These are phyloP conservation scores for Autographa pulchrina DNA, from an alignment of 2,888 invertebrate genomes.

Conservation along the genomic window DNA sequence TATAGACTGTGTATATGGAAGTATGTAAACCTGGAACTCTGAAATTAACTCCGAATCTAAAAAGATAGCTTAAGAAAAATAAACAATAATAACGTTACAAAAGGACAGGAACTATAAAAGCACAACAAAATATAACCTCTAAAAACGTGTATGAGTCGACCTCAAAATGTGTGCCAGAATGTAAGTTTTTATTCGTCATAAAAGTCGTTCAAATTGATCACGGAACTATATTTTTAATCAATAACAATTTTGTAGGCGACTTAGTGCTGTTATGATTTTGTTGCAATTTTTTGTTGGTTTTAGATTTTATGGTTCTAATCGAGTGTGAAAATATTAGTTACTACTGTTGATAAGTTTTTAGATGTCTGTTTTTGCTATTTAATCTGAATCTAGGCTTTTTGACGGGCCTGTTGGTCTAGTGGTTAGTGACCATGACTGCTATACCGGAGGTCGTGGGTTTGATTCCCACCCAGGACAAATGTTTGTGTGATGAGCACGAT, in stretches of 20 bases:
- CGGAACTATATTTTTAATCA: conserved; percentile 27
- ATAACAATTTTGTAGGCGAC: conserved; percentile 19
- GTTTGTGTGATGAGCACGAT: too few relatives aligned
- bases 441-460: too few relatives aligned
- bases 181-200: conserved; percentile 23
- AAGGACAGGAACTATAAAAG: neutral
- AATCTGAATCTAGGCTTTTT: neutral
- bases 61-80: neutral
- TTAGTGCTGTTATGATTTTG: conserved; percentile 30
- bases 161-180: conserved; percentile 34
- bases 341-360: neutral
- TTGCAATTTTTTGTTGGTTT: conserved; percentile 50
- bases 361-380: neutral
- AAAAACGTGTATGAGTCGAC: conserved; percentile 41
- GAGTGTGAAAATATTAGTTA: neutral
- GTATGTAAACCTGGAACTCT: too few relatives aligned
- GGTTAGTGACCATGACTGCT: too few relatives aligned
- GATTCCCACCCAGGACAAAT: too few relatives aligned
- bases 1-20: too few relatives aligned
- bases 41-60: too few relatives aligned
- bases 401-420: too few relatives aligned
- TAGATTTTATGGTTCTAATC: conserved; percentile 35
- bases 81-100: neutral
- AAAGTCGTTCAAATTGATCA: conserved; percentile 13
- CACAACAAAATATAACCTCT: neutral